Base-by-base conservation (phyloP, 2,888 invertebrate genomes). In the Patella caerulea region DNA sequence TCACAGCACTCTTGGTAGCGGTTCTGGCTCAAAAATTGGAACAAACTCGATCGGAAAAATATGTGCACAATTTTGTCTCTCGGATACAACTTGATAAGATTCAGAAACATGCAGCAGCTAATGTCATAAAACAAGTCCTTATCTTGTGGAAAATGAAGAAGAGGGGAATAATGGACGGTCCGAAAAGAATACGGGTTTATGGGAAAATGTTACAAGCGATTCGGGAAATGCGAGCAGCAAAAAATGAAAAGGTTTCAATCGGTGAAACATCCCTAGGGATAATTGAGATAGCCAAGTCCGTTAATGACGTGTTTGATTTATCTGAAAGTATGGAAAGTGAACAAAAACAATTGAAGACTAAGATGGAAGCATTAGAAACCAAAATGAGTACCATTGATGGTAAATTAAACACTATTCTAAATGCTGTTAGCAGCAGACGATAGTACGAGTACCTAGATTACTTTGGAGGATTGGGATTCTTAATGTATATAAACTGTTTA, bases 1-100 rank as follows among this genome's bases (percentile, higher is more conserved):
- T 85, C 45, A 88, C 87, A 0, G 88, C 88, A 2, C 79, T 88
- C 1, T 81, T 88, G 24, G 88, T 88, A 17, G 88, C 88, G 34
- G 88, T 88, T 14, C 80, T 88, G 71, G 87, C 88, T 45, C 79
- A 81, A n/a, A 88, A 88, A 81, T 82, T 88, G 34, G 87, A 88
- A 78, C 88, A 88, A 79, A 84, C 87, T 1, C 83, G 88, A 72
- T 84, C 88, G 17, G 87, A 88, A 77, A 87, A 87, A 78, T 88
- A 88, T 79, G 87, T 88, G n/a, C 88, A 88, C 73, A 88, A 84
- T 72, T 88, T 88, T 79, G 85, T 87, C 17, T 81, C 85, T 52
- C 84, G 87, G 29, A 82, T 88, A 17, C 85, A 86, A 76, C 82
- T 87, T 71, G 88, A 88, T 76, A 86, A 88, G 76, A 81, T 82